A percentile compares a stretch with the other conserved stretches of the same genome.
Evolutionary conservation across 2,888 invertebrate genomes (phyloP).

Genomic region (Pinctada fucata): DNA sequence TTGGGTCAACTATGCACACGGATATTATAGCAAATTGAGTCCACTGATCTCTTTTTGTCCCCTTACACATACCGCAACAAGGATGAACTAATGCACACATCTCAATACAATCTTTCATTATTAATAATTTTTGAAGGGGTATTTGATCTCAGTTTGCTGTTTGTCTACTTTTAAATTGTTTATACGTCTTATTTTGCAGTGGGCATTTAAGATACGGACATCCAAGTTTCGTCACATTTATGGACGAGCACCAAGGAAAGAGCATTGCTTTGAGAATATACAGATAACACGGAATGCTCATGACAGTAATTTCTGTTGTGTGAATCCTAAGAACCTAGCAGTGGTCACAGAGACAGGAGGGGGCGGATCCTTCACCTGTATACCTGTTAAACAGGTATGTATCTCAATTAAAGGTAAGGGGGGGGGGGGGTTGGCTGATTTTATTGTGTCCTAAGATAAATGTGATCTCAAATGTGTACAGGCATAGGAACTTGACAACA

Average conservation of each 20-base stretch:
- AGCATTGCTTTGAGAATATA: conserved; percentile 98
- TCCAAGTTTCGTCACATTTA: conserved; percentile 99
- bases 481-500: background rate
- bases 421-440: background rate
- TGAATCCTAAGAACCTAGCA: conserved; percentile 98
- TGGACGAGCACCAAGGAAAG: conserved; percentile 93
- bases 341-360: conserved; percentile 96
- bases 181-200: conserved; percentile 50
- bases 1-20: no score
- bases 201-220: conserved; percentile 83
- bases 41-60: no score
- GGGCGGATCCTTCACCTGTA: conserved; percentile 91
- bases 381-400: conserved; percentile 91
- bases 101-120: no score
- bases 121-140: no score
- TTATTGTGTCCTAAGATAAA: background rate
- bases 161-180: no score
- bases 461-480: background rate
- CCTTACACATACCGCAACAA: no score
- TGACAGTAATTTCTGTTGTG: conserved; percentile 98
- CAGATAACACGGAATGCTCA: conserved; percentile 95
- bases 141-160: no score
- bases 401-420: background rate
- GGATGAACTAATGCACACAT: no score
- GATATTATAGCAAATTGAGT: no score